Evolutionary conservation across 2,797 vertebrate species (phyloP).

Genomic region (Sphenodon punctatus): DNA sequence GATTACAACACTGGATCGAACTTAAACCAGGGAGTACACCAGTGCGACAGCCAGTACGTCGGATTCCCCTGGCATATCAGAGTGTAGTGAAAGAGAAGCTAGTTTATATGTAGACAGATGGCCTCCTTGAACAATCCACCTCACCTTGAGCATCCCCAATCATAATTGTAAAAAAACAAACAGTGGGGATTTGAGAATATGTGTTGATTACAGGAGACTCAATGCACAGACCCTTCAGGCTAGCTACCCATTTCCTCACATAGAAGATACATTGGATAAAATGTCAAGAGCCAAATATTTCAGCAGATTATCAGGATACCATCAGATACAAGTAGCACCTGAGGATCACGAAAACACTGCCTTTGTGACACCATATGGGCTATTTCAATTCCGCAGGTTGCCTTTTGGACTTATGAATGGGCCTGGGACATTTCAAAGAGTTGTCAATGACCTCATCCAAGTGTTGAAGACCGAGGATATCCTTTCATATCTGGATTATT

Average conservation of each 20-base stretch:
- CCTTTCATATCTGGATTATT: background rate
- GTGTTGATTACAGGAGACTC: no score
- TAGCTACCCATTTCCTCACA: background rate
- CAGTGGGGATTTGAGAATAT: background rate
- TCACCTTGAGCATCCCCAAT: background rate
- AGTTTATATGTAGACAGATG: background rate
- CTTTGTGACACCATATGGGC: background rate
- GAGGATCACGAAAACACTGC: background rate
- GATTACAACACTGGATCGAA: background rate
- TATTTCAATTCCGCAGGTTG: background rate
- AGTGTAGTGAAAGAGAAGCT: background rate
- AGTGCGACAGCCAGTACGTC: background rate
- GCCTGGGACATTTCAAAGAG: no score
- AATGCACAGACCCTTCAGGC: no score
- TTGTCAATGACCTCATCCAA: background rate
- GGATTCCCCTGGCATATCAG: no score
- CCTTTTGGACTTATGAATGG: no score
- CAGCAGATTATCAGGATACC: no score
- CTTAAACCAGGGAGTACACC: no score
- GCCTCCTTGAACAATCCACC: background rate
- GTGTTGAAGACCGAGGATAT: background rate
- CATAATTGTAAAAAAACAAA: no score
- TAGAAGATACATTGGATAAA: no score
- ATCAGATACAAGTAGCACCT: background rate
- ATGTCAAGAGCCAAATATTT: no score